These are phyloP conservation scores for Apis mellifera DNA, from an alignment of 1,140 invertebrate genomes.

Conservation along the genomic window DNA sequence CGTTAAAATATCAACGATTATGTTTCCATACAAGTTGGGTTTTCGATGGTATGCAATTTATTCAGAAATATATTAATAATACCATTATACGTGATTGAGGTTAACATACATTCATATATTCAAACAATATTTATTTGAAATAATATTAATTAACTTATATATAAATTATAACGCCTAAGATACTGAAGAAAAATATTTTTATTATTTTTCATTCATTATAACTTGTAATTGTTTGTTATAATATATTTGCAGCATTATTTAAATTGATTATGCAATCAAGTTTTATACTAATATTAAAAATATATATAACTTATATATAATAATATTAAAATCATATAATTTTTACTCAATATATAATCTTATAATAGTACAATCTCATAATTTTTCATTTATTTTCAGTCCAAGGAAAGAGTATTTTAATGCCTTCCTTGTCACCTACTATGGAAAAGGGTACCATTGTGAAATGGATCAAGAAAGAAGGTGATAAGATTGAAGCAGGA, in stretches of 20 bases:
- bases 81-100: slow-evolving; percentile 59
- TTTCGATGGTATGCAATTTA: slow-evolving; percentile 72
- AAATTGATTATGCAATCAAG: slow-evolving; percentile 67
- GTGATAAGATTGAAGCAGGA: slow-evolving; percentile 86
- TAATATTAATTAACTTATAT: not conserved
- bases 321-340: not conserved
- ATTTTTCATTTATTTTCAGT: slow-evolving; percentile 62
- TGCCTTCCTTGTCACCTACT: slow-evolving; percentile 98
- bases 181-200: not conserved
- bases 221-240: not conserved
- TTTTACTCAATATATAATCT: not conserved
- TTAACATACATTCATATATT: slow-evolving; percentile 22
- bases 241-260: not conserved
- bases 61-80: slow-evolving; percentile 50
- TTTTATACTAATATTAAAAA: slow-evolving; percentile 14
- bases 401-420: slow-evolving; percentile 75
- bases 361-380: not conserved
- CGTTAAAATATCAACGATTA: slow-evolving; percentile 71
- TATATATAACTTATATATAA: not conserved
- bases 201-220: not conserved
- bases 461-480: slow-evolving; percentile 99
- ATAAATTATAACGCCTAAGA: not conserved
- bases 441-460: slow-evolving; percentile 99
- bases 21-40: slow-evolving; percentile 76
- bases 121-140: not conserved